Base-by-base conservation (phyloP, 2,888 invertebrate species). In the Axea sp. region DNA sequence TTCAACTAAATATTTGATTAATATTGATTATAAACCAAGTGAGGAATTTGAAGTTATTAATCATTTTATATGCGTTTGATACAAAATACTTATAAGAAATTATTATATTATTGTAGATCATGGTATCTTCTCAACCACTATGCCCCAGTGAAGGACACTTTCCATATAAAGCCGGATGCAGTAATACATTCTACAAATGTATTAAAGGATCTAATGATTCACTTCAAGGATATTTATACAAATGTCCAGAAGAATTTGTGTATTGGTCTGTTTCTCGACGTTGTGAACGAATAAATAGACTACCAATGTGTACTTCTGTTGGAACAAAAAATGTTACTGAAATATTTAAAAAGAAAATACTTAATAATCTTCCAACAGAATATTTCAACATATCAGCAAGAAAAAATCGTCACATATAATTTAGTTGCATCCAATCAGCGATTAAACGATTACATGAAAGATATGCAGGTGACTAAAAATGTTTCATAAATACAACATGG, bases 241-340 rank as follows among this genome's bases (percentile, higher is more conserved):
- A 92, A 81, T 96, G 96, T 87, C 95, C 95, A 0, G 89, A 91
- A 79, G 92, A 92, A 33, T 94, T 91, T 79, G 90, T 92, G 2
- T 96, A 92, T 84, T 95, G 94, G 94, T 90, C 92, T 33, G 91
- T 93, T 1, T 95, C 94, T 78, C 91, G 92, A 86, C 90, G 93
- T 81, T 95, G 95, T 83, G 95, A 95, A 87, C 90, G 91, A 33
- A 88, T 89, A 0, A 88, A 89, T 35, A 90, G 90, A 81, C 87
- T 94, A 45, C 89, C 90, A 57, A 90, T 91, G 81, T 95, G 95
- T 77, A 77, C 75, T 1, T 65, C 76, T 6, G 60, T 76, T 11
- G 73, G 76, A 1, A 68, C 65, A n/a, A 81, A 78, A 64, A 75
- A 77, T 9, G 79, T 78, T 17, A 80, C 75, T 19, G 78, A 81